Percentiles rank a stretch among this genome's conserved stretches.
phyloP scores from a whole-genome alignment of 2,888 invertebrate genomes.

The Linnaemya vulpina region DNA sequence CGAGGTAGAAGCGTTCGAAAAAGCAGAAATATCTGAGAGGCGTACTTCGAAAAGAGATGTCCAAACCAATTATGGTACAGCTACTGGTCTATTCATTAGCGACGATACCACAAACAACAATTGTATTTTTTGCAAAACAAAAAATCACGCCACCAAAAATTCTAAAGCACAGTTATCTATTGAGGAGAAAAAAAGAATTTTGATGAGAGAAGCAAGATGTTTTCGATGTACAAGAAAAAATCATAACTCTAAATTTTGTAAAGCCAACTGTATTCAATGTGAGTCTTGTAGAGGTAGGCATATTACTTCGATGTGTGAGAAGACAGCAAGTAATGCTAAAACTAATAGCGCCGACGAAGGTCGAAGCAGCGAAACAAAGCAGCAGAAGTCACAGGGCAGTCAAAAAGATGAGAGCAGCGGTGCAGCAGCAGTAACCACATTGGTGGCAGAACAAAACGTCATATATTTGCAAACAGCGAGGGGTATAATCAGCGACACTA shows the following conservation, averaged over 20 bases:
- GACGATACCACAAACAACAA: neutral
- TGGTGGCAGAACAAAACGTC: constrained; percentile 4
- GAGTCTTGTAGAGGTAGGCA: no score
- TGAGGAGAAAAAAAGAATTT: no score
- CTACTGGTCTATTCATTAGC: neutral
- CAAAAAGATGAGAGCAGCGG: neutral
- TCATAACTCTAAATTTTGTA: no score
- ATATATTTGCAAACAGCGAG: constrained; percentile 68
- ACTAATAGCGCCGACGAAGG: neutral
- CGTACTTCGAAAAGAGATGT: neutral
- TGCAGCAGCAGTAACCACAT: constrained; percentile 33
- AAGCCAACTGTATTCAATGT: no score
- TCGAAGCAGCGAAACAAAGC: constrained; percentile 10
- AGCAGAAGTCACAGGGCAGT: neutral
- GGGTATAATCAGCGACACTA: constrained; percentile 45
- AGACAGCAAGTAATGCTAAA: no score
- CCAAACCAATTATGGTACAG: neutral
- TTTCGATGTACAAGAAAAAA: no score
- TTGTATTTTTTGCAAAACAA: no score
- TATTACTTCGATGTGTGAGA: no score
- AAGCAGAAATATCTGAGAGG: neutral
- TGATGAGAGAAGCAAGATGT: no score
- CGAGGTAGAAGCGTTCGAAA: neutral
- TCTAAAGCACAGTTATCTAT: no score
- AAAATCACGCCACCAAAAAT: no score